phyloP scores from a whole-genome alignment of 2,888 invertebrate species.

The Brachyopa scutellaris region DNA sequence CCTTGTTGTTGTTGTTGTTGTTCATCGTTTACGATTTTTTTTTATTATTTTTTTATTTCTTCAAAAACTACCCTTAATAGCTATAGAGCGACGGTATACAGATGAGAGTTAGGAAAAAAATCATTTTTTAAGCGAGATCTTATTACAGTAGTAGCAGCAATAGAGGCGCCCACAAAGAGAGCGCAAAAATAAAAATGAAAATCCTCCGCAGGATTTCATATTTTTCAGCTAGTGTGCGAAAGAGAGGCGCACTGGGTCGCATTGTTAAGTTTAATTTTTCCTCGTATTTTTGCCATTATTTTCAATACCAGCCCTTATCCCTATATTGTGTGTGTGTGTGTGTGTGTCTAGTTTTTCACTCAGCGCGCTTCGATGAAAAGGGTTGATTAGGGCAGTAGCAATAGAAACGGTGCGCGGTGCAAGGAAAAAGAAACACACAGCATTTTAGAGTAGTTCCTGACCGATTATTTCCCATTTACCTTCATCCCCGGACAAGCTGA shows the following conservation, averaged over 20 bases:
- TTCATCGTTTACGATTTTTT: constrained; percentile 32
- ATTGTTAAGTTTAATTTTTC: constrained; percentile 62
- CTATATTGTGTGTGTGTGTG: constrained; percentile 19
- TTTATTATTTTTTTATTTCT: constrained; percentile 56
- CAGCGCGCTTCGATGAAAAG: constrained; percentile 57
- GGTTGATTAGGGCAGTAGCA: constrained; percentile 66
- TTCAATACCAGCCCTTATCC: constrained; percentile 40
- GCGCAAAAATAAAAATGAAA: constrained; percentile 17
- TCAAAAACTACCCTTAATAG: constrained; percentile 72
- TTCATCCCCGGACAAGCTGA: constrained; percentile 40
- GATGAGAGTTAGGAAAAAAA: constrained; percentile 19
- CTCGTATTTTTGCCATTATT: constrained; percentile 47
- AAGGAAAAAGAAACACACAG: constrained; percentile 45
- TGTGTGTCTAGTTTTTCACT: constrained; percentile 59
- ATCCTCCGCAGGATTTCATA: constrained; percentile 38
- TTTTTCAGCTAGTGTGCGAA: constrained; percentile 33
- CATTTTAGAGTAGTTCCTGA: constrained; percentile 68
- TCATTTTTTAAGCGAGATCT: constrained; percentile 62
- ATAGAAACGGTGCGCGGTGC: constrained; percentile 19
- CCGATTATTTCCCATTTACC: constrained; percentile 70
- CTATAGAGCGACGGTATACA: constrained; percentile 41
- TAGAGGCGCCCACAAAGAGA: constrained; percentile 48
- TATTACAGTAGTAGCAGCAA: constrained; percentile 29
- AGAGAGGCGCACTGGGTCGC: constrained; percentile 53
- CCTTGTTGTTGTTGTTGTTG: constrained; percentile 40